These are phyloP conservation scores for Callaeas wilsoni DNA, from an alignment of 2,113 vertebrate genomes.

Conservation along the genomic window DNA sequence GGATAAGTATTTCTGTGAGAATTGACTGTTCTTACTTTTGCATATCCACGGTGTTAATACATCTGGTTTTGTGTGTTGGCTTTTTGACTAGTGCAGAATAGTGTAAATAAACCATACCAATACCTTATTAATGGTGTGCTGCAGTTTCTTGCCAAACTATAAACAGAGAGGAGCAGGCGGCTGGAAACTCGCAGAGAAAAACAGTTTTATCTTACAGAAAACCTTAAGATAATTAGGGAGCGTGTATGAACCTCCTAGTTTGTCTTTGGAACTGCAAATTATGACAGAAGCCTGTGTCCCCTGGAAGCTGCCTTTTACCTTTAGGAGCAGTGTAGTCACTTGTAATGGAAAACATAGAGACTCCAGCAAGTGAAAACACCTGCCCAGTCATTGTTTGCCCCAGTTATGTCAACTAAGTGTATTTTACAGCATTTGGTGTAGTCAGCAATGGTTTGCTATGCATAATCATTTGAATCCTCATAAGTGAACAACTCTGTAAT, in stretches of 20 bases:
- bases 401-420: neutral
- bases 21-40: neutral
- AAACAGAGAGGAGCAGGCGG: neutral
- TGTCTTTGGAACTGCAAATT: neutral
- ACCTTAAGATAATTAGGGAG: neutral
- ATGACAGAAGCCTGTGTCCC: neutral
- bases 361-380: neutral
- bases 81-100: neutral
- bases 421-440: neutral
- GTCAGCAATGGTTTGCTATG: neutral
- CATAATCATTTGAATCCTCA: neutral
- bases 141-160: neutral
- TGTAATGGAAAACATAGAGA: neutral
- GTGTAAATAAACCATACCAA: neutral
- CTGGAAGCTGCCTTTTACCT: neutral
- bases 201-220: neutral
- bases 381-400: neutral
- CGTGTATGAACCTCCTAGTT: neutral
- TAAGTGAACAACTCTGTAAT: neutral
- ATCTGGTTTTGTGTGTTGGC: neutral
- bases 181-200: neutral
- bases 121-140: neutral
- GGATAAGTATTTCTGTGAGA: neutral
- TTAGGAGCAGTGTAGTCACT: neutral
- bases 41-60: neutral